Evolutionary conservation across 2,797 vertebrate species (phyloP).

Genomic region (Lagocephalus sceleratus): DNA sequence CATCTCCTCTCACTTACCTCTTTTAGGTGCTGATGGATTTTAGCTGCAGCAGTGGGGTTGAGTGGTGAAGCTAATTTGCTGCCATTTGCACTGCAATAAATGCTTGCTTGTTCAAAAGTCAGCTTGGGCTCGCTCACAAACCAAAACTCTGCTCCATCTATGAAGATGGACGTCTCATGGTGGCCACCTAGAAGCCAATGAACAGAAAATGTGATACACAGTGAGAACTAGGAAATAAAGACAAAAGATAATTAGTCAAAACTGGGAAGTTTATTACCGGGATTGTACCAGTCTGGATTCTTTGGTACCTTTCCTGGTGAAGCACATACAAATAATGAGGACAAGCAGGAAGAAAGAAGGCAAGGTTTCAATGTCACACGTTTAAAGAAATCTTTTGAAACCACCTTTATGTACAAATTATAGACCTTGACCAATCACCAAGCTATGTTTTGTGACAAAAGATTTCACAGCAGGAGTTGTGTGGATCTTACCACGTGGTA

Average conservation of each 20-base stretch:
- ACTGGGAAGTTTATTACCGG: slow-evolving; percentile 76
- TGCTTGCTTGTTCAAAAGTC: slow-evolving; percentile 80
- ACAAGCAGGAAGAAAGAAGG: slow-evolving; percentile 3
- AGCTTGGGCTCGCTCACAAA: slow-evolving; percentile 81
- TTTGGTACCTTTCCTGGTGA: slow-evolving; percentile 80
- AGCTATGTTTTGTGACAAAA: not conserved
- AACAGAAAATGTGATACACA: not conserved
- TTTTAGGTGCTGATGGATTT: slow-evolving; percentile 62
- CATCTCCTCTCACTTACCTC: slow-evolving; percentile 34
- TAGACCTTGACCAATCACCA: not conserved
- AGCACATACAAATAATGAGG: slow-evolving; percentile 32
- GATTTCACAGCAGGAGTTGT: not conserved
- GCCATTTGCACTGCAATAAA: slow-evolving; percentile 80
- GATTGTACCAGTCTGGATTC: slow-evolving; percentile 89
- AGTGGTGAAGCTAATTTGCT: slow-evolving; percentile 82
- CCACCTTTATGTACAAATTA: no score
- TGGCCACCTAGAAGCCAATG: slow-evolving; percentile 64
- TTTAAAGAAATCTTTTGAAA: not conserved
- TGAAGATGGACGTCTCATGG: slow-evolving; percentile 78
- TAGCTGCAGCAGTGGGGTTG: slow-evolving; percentile 59
- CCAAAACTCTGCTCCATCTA: slow-evolving; percentile 91
- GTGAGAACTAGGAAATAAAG: not conserved
- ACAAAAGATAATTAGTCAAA: not conserved
- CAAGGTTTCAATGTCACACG: not conserved
- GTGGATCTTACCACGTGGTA: slow-evolving; percentile 83